Percentiles rank a stretch among this genome's conserved stretches.
Conservation (phyloP, 2,888 invertebrate species). For the Yponomeuta sedellus region DNA sequence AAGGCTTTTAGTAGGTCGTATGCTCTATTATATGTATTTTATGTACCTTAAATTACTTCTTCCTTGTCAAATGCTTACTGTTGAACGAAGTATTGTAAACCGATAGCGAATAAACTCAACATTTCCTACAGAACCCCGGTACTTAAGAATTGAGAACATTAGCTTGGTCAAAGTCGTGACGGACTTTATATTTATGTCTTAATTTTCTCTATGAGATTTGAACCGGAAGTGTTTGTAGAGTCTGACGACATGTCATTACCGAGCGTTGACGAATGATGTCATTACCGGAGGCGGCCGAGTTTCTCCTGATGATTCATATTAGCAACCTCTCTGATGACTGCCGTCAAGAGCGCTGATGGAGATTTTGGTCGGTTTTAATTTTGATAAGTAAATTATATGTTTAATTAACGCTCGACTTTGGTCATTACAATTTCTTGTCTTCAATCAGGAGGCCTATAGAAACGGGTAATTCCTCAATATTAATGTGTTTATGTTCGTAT, state of each 20-base stretch:
- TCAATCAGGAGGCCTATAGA: not conserved
- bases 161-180: not conserved
- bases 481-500: no score
- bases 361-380: not conserved
- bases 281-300: constrained; percentile 32
- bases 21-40: no score
- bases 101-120: not conserved
- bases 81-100: not conserved
- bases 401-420: not conserved
- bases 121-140: constrained; percentile 39
- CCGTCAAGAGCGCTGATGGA: constrained; percentile 5
- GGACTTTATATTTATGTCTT: constrained; percentile 59
- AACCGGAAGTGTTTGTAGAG: constrained; percentile 40
- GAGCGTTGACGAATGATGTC: constrained; percentile 40
- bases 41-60: no score
- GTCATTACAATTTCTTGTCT: not conserved
- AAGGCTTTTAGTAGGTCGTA: no score
- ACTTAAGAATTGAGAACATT: not conserved
- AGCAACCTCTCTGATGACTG: constrained; percentile 9
- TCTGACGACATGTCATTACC: constrained; percentile 41
- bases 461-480: not conserved
- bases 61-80: no score
- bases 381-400: not conserved
- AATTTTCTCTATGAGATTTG: constrained; percentile 56
- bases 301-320: constrained; percentile 31